Conservation (phyloP, 2,888 invertebrate species). For the Hemistola chrysoprasaria region DNA sequence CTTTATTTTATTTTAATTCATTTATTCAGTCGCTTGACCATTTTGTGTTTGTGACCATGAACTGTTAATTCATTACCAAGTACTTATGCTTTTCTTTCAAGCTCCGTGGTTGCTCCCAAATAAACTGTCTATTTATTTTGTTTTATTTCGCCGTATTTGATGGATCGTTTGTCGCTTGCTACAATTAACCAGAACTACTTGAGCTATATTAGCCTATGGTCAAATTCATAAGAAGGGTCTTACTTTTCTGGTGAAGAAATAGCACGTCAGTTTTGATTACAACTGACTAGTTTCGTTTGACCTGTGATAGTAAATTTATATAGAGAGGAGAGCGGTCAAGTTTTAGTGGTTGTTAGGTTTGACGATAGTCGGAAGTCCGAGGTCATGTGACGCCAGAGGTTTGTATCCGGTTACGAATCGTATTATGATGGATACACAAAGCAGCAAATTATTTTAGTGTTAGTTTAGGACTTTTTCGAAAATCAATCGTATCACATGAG, state of each 20-base stretch:
- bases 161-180: slow-evolving; percentile 53
- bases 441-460: no score
- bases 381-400: slow-evolving; percentile 57
- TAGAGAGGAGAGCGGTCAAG: slow-evolving; percentile 18
- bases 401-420: slow-evolving; percentile 53
- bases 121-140: slow-evolving; percentile 67
- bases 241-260: slow-evolving; percentile 15
- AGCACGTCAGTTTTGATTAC: slow-evolving; percentile 23
- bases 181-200: slow-evolving; percentile 35
- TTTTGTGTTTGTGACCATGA: no score
- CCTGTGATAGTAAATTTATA: slow-evolving; percentile 3
- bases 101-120: slow-evolving; percentile 35
- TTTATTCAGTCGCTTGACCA: no score
- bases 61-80: no score
- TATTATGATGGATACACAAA: no score
- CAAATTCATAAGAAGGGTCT: slow-evolving; percentile 1
- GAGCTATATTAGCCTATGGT: slow-evolving; percentile 18
- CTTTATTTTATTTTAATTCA: no score
- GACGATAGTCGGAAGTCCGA: slow-evolving; percentile 56
- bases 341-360: slow-evolving; percentile 46
- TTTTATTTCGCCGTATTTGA: slow-evolving; percentile 52
- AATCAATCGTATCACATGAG: no score
- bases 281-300: slow-evolving; percentile 13
- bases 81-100: slow-evolving; percentile 12
- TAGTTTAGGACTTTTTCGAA: no score